A percentile compares a stretch with the other conserved stretches of the same genome.
Evolutionary conservation across 2,888 invertebrate genomes (phyloP).

Genomic region (Athalia cordata): DNA sequence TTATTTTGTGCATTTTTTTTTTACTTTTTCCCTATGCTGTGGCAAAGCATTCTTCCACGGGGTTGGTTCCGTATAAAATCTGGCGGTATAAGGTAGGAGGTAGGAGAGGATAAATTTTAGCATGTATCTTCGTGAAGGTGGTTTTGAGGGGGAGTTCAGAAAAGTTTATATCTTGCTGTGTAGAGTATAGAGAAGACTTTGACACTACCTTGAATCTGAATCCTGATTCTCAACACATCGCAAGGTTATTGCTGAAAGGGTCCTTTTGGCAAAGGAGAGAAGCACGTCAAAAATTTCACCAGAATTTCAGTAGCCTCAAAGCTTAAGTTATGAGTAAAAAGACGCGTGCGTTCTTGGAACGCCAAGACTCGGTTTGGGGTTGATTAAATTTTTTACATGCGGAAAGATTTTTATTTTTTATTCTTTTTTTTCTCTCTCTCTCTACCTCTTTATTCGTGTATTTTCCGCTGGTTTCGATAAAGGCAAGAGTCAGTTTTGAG

Average conservation of each 20-base stretch:
- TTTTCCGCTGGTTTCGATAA: too few relatives aligned
- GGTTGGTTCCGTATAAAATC: background rate
- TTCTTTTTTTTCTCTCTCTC: background rate
- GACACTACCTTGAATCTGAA: slow-evolving; percentile 30
- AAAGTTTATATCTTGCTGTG: slow-evolving; percentile 23
- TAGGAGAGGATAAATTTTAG: slow-evolving; percentile 24
- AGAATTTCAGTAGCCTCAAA: slow-evolving; percentile 26
- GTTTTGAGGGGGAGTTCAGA: slow-evolving; percentile 1
- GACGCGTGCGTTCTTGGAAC: slow-evolving; percentile 4
- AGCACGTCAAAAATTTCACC: slow-evolving; percentile 14
- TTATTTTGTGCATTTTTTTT: background rate
- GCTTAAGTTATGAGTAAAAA: background rate
- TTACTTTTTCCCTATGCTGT: too few relatives aligned
- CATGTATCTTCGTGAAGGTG: slow-evolving; percentile 14
- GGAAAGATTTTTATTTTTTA: background rate
- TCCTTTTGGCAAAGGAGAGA: slow-evolving; percentile 3
- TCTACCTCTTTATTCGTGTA: too few relatives aligned
- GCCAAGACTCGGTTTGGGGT: background rate
- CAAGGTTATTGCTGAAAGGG: slow-evolving; percentile 14
- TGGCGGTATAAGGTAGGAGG: background rate
- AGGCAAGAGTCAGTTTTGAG: too few relatives aligned
- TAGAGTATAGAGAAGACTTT: slow-evolving; percentile 4
- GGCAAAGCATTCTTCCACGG: slow-evolving; percentile 17
- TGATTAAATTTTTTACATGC: slow-evolving; percentile 25
- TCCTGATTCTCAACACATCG: background rate